Evolutionary conservation across 2,888 invertebrate genomes (phyloP).

Genomic region (Drosophila pullipes): DNA sequence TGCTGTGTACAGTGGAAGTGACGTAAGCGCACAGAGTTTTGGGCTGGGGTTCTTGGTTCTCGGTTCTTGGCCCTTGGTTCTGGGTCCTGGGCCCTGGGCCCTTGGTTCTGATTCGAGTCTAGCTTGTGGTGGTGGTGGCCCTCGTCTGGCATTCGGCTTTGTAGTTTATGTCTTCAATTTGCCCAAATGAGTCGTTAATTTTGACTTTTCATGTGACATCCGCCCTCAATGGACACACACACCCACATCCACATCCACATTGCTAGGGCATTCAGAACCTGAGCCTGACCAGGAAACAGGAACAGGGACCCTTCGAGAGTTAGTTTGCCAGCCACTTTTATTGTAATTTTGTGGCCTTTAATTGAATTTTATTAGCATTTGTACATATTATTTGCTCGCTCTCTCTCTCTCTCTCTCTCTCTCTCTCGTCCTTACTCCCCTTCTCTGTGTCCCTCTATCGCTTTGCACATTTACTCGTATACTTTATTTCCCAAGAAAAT

Average conservation of each 20-base stretch:
- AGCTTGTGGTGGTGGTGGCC: conserved; percentile 6
- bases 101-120: conserved; percentile 6
- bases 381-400: conserved; percentile 74
- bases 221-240: conserved; percentile 13
- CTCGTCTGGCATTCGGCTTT: conserved; percentile 49
- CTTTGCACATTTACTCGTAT: conserved; percentile 65
- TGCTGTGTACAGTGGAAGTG: conserved; percentile 39
- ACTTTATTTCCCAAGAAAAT: conserved; percentile 61
- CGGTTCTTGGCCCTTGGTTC: background rate
- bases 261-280: conserved; percentile 28
- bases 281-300: conserved; percentile 21
- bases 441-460: background rate
- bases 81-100: background rate
- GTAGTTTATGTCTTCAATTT: conserved; percentile 83
- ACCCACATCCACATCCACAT: background rate
- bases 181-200: conserved; percentile 83
- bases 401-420: background rate
- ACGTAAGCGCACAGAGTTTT: conserved; percentile 33
- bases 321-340: conserved; percentile 72
- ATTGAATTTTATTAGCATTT: conserved; percentile 83
- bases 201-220: conserved; percentile 70
- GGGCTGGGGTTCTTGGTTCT: background rate
- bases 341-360: conserved; percentile 80
- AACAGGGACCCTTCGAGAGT: conserved; percentile 30
- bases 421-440: background rate